These are phyloP conservation scores for Drosophila bocki DNA, from an alignment of 1,140 invertebrate species.

Conservation along the genomic window DNA sequence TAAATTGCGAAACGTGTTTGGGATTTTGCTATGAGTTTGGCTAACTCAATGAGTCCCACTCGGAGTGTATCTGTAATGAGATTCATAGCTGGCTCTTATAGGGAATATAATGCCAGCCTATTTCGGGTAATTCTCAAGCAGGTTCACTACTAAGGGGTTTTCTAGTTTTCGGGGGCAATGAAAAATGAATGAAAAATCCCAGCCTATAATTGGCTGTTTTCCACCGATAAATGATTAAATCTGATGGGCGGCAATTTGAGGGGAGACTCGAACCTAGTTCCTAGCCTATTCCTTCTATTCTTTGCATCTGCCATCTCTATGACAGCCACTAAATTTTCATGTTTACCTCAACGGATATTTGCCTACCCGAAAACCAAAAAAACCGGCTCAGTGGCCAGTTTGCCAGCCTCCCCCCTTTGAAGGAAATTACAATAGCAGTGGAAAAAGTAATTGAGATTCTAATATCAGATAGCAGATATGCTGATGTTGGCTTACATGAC, in stretches of 20 bases:
- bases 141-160: background rate
- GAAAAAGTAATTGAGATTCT: conserved; percentile 81
- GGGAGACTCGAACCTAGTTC: background rate
- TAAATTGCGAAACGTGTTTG: conserved; percentile 71
- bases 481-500: conserved; percentile 65
- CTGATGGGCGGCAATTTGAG: conserved; percentile 28
- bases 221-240: conserved; percentile 54
- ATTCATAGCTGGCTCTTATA: conserved; percentile 11
- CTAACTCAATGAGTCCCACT: conserved; percentile 30
- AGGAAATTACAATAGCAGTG: conserved; percentile 63
- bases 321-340: conserved; percentile 54
- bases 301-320: conserved; percentile 26
- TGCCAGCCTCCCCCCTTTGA: conserved; percentile 29
- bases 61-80: conserved; percentile 16
- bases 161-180: background rate
- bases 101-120: conserved; percentile 21
- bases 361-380: conserved; percentile 49
- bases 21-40: conserved; percentile 53
- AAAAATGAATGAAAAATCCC: conserved; percentile 31
- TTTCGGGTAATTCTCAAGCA: conserved; percentile 34
- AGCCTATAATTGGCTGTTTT: conserved; percentile 46
- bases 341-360: conserved; percentile 48
- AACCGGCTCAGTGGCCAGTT: conserved; percentile 51
- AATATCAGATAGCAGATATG: conserved; percentile 76
- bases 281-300: conserved; percentile 1